A percentile compares a stretch with the other conserved stretches of the same genome.
phyloP scores from a whole-genome alignment of 2,888 invertebrate species.

The Boloria selene region DNA sequence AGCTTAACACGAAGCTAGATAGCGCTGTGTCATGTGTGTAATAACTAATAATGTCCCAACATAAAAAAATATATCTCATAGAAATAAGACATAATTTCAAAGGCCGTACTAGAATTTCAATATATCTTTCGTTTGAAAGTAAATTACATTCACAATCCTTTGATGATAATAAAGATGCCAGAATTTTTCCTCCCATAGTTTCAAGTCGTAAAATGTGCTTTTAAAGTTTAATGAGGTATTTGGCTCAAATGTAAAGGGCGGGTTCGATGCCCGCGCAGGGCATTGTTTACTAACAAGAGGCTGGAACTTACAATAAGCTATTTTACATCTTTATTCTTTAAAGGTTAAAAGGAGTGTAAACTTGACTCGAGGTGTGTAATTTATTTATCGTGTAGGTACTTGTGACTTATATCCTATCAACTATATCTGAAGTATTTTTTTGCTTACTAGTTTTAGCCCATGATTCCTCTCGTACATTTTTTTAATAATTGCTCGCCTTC shows the following conservation, averaged over 20 bases:
- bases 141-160: neutral
- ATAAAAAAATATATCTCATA: too few relatives aligned
- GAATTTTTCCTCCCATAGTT: neutral
- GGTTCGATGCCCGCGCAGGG: conserved; percentile 33
- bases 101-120: too few relatives aligned
- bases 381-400: conserved; percentile 12
- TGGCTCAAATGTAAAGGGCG: conserved; percentile 3
- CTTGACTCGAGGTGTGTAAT: conserved; percentile 2
- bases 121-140: too few relatives aligned
- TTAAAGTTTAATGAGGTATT: conserved; percentile 22
- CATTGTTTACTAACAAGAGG: conserved; percentile 36
- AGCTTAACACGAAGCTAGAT: too few relatives aligned
- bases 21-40: too few relatives aligned
- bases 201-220: conserved; percentile 18
- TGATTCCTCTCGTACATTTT: too few relatives aligned
- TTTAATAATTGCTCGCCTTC: too few relatives aligned
- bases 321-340: conserved; percentile 29
- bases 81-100: too few relatives aligned
- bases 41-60: too few relatives aligned
- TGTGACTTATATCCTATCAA: conserved; percentile 5
- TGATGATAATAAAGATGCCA: too few relatives aligned
- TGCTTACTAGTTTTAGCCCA: too few relatives aligned
- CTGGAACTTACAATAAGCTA: conserved; percentile 20
- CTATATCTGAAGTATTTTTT: neutral
- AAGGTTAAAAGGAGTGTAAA: conserved; percentile 23